Conservation (phyloP, 2,113 vertebrate genomes). For the Ceyx margarethae region DNA sequence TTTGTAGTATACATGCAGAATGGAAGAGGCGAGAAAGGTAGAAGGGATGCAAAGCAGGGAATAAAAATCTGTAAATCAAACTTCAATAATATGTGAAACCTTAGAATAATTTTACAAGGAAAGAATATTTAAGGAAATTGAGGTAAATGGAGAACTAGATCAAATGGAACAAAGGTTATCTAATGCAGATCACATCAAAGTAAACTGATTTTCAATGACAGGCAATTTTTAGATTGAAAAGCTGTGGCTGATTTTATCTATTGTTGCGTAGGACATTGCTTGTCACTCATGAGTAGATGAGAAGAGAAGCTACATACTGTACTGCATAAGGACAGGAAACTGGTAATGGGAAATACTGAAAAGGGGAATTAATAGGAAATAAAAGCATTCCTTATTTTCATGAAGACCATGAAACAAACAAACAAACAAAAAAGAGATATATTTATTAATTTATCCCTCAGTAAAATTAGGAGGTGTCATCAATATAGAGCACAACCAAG, state of each 20-base stretch:
- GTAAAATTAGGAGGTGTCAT: neutral
- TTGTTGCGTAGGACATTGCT: neutral
- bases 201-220: neutral
- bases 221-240: conserved; percentile 1
- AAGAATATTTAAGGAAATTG: neutral
- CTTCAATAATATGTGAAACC: neutral
- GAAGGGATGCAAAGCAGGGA: neutral
- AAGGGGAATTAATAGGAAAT: neutral
- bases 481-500: neutral
- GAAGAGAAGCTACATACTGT: neutral
- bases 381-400: neutral
- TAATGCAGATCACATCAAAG: neutral
- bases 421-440: neutral
- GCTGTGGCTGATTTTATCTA: neutral
- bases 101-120: neutral
- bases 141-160: neutral
- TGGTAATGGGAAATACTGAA: neutral
- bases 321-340: neutral
- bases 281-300: neutral
- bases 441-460: neutral
- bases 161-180: neutral
- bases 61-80: neutral
- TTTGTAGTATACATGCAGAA: neutral
- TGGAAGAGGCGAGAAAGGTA: neutral
- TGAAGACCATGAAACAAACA: neutral